Percentiles rank a stretch among this genome's conserved stretches.
Evolutionary conservation across 2,797 vertebrate species (phyloP).

Genomic region (Macroramphosus scolopax): DNA sequence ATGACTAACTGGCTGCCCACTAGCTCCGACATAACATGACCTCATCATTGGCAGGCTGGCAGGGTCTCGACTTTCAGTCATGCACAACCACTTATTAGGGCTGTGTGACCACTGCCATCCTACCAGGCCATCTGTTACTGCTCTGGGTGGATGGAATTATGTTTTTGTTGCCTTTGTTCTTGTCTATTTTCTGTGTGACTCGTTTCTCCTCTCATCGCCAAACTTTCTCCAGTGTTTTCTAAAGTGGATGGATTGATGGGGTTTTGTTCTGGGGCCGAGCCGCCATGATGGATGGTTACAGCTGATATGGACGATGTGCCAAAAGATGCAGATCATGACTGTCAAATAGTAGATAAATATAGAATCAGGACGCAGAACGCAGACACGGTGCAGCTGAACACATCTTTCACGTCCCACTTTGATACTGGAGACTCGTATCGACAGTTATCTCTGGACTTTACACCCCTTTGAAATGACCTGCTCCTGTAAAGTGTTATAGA

Average conservation of each 20-base stretch:
- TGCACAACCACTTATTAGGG: constrained; percentile 57
- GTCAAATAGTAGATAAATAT: too few relatives aligned
- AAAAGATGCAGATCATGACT: not conserved
- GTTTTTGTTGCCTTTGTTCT: not conserved
- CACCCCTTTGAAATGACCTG: constrained; percentile 5
- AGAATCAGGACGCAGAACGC: too few relatives aligned
- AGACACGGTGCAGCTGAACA: too few relatives aligned
- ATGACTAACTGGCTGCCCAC: constrained; percentile 64
- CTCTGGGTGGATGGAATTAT: too few relatives aligned
- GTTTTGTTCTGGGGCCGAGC: not conserved
- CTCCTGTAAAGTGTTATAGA: constrained; percentile 3
- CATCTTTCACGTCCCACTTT: too few relatives aligned
- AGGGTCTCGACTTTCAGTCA: constrained; percentile 57
- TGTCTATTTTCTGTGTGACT: not conserved
- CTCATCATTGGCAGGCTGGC: constrained; percentile 63
- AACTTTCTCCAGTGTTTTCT: not conserved
- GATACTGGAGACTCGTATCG: too few relatives aligned
- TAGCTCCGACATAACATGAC: constrained; percentile 58
- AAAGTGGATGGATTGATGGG: constrained; percentile 7
- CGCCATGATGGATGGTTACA: constrained; percentile 19
- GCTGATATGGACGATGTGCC: constrained; percentile 5
- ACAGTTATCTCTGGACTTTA: constrained; percentile 1
- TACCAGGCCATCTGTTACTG: constrained; percentile 25
- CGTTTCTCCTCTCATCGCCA: constrained; percentile 5
- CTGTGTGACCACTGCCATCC: constrained; percentile 40